Conservation (phyloP, 2,888 invertebrate species). For the Dynastes hyllus region DNA sequence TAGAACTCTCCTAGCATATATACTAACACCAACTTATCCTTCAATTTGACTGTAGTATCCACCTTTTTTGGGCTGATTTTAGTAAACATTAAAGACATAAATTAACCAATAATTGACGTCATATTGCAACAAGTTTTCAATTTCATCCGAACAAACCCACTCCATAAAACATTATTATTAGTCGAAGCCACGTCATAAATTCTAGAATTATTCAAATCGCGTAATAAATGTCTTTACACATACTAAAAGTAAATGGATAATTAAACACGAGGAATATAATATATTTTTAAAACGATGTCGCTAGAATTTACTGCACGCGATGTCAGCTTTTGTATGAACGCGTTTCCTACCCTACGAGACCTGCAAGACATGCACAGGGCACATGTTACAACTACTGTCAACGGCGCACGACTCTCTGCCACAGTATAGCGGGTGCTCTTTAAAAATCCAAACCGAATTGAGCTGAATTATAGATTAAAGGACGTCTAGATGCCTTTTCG, state of each 20-base stretch:
- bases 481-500: not conserved
- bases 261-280: constrained; percentile 9
- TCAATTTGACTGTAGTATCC: no score
- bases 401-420: not conserved
- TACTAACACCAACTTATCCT: no score
- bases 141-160: no score
- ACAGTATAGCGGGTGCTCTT: no score
- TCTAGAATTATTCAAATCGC: constrained; percentile 31
- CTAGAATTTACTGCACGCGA: constrained; percentile 42
- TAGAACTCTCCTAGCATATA: no score
- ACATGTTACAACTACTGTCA: not conserved
- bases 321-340: not conserved
- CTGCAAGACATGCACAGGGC: no score
- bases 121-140: no score
- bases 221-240: constrained; percentile 36
- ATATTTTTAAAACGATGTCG: constrained; percentile 17
- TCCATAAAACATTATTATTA: not conserved
- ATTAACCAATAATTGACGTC: no score
- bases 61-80: no score
- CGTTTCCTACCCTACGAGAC: not conserved
- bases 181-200: constrained; percentile 4
- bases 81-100: no score
- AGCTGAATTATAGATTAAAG: constrained; percentile 15
- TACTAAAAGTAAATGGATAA: constrained; percentile 40
- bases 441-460: not conserved